A percentile compares a stretch with the other conserved stretches of the same genome.
Evolutionary conservation across 2,113 vertebrate species (phyloP).

Genomic region (Pelmatolapia mariae): DNA sequence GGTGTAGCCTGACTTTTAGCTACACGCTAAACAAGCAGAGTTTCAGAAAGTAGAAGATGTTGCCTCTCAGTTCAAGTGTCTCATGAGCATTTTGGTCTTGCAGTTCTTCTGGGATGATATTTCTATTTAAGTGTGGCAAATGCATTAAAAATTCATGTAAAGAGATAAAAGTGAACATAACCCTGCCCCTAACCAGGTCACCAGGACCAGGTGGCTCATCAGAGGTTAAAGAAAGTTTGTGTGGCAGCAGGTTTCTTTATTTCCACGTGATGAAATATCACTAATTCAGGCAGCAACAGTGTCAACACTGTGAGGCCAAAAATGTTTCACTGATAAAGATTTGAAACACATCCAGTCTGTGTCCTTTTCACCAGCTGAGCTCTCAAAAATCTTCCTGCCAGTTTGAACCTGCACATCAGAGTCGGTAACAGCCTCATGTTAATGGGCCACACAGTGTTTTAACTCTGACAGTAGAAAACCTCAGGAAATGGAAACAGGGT

Average conservation of each 20-base stretch:
- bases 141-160: fast-evolving
- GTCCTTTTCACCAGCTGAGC: not conserved
- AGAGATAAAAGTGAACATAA: too few relatives aligned
- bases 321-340: not conserved
- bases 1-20: not conserved
- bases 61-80: not conserved
- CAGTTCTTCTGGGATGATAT: fast-evolving
- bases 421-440: not conserved
- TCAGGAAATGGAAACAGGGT: not conserved
- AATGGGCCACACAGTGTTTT: fast-evolving
- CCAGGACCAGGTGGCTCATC: fast-evolving
- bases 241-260: not conserved
- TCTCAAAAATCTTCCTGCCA: not conserved
- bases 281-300: fast-evolving
- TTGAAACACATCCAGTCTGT: fast-evolving
- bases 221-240: fast-evolving
- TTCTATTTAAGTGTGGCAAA: not conserved
- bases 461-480: fast-evolving
- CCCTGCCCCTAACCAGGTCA: fast-evolving
- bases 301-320: fast-evolving
- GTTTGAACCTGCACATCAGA: fast-evolving
- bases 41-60: not conserved
- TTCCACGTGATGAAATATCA: not conserved
- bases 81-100: not conserved
- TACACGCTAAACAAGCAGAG: fast-evolving